A percentile compares a stretch with the other conserved stretches of the same genome.
phyloP scores from a whole-genome alignment of 1,140 invertebrate species.

The Tribolium madens region DNA sequence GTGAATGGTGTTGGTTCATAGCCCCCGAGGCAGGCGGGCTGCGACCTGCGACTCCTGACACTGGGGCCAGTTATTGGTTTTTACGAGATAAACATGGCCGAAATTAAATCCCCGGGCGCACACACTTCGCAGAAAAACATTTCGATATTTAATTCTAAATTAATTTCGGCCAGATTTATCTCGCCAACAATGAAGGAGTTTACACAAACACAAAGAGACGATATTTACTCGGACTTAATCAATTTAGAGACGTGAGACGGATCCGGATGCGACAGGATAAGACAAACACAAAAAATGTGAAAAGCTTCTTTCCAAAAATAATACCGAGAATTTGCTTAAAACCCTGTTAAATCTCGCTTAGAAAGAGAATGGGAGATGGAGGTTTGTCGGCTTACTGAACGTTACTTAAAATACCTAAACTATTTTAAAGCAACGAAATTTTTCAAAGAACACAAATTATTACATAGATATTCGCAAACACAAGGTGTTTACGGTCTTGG shows the following conservation, averaged over 20 bases:
- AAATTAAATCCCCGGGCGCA: constrained; percentile 64
- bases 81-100: constrained; percentile 64
- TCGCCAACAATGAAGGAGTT: constrained; percentile 51
- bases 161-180: constrained; percentile 59
- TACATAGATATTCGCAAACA: too few relatives aligned
- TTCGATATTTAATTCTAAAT: constrained; percentile 64
- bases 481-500: too few relatives aligned
- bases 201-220: constrained; percentile 43
- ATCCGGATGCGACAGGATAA: background rate
- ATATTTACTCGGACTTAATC: constrained; percentile 46
- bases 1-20: constrained; percentile 41
- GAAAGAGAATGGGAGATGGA: background rate
- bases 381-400: background rate
- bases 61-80: constrained; percentile 62
- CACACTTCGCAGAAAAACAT: constrained; percentile 63
- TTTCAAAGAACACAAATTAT: background rate
- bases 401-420: background rate
- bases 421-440: background rate
- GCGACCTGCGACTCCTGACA: constrained; percentile 40
- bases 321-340: constrained; percentile 14
- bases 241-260: constrained; percentile 27
- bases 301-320: constrained; percentile 16
- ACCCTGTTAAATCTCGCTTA: constrained; percentile 15
- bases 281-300: constrained; percentile 28
- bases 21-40: constrained; percentile 19